Evolutionary conservation across 2,888 invertebrate species (phyloP).

Genomic region (Trypoxylon attenuatum): DNA sequence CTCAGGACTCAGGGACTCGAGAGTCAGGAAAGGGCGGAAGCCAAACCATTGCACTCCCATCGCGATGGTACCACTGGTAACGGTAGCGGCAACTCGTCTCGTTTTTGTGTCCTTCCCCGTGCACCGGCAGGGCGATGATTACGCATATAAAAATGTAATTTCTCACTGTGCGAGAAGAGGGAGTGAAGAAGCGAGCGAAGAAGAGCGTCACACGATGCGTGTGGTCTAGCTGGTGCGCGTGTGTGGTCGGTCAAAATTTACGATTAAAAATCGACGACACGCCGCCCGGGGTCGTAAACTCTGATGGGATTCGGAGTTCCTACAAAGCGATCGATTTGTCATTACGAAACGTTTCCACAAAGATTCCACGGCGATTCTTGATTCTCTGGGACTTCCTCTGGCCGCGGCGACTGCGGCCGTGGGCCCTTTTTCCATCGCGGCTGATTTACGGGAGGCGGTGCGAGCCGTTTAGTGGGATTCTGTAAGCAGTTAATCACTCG

Average conservation of each 20-base stretch:
- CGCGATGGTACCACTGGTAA: conserved; percentile 2
- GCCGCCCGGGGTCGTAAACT: conserved; percentile 45
- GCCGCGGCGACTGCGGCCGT: conserved; percentile 7
- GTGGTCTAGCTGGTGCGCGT: conserved; percentile 54
- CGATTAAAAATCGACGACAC: conserved; percentile 60
- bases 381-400: not conserved
- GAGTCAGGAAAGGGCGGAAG: not conserved
- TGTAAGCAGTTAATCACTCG: conserved; percentile 39
- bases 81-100: conserved; percentile 18
- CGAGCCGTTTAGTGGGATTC: conserved; percentile 26
- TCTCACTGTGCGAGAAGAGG: conserved; percentile 58
- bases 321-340: conserved; percentile 60
- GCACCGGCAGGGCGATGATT: conserved; percentile 49
- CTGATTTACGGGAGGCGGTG: conserved; percentile 44
- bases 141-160: conserved; percentile 66
- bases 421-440: conserved; percentile 18
- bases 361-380: conserved; percentile 18
- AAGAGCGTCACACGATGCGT: conserved; percentile 47
- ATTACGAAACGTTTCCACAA: conserved; percentile 52
- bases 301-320: conserved; percentile 26
- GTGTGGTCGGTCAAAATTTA: conserved; percentile 55
- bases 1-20: no score
- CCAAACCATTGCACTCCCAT: not conserved
- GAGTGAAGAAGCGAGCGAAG: no score
- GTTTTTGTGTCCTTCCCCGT: not conserved